Evolutionary conservation across 2,888 invertebrate genomes (phyloP).

Genomic region (Dasysyrphus tricinctus): DNA sequence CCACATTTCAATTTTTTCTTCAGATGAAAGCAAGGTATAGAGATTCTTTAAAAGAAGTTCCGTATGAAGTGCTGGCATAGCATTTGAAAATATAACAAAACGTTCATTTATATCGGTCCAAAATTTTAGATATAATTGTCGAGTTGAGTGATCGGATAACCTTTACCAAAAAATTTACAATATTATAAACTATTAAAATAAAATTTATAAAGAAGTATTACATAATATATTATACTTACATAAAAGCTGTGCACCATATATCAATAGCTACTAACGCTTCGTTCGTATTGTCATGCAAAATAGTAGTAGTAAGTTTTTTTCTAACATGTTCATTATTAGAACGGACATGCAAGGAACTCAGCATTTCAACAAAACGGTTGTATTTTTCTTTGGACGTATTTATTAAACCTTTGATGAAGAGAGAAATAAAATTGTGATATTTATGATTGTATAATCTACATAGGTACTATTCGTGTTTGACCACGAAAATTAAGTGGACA

Average conservation of each 20-base stretch:
- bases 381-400: neutral
- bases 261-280: conserved; percentile 37
- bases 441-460: too few species aligned
- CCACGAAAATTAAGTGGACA: too few species aligned
- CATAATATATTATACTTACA: conserved; percentile 17
- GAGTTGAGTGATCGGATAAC: neutral
- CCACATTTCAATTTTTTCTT: conserved; percentile 52
- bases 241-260: conserved; percentile 49
- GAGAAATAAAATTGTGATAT: neutral
- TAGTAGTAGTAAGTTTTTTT: neutral
- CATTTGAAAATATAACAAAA: conserved; percentile 43
- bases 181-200: neutral
- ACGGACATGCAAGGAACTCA: neutral
- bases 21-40: conserved; percentile 7
- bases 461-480: too few species aligned
- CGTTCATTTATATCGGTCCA: conserved; percentile 55
- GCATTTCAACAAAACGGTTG: neutral
- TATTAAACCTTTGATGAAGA: neutral
- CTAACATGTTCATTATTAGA: neutral
- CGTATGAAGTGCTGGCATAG: conserved; percentile 23
- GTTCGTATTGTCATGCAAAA: neutral
- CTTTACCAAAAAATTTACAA: conserved; percentile 4
- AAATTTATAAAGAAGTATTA: too few species aligned
- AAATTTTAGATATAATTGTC: conserved; percentile 36
- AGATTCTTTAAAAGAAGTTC: conserved; percentile 51